These are phyloP conservation scores for Lonchura striata DNA, from an alignment of 2,113 vertebrate species.

Conservation along the genomic window DNA sequence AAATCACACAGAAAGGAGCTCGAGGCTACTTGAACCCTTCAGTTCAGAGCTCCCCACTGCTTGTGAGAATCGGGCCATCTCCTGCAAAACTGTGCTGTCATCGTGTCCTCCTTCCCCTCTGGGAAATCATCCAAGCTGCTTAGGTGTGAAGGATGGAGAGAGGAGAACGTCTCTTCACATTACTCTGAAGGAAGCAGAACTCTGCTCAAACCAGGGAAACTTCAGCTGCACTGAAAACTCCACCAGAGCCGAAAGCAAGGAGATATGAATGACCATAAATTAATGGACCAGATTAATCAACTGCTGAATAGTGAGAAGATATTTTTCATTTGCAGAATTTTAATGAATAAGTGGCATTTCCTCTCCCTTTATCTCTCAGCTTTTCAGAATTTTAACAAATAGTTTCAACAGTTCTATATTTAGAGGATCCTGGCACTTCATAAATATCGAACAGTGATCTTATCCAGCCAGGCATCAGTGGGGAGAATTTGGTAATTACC, in stretches of 20 bases:
- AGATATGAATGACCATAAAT: slow-evolving; percentile 50
- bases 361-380: slow-evolving; percentile 54
- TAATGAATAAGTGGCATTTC: slow-evolving; percentile 65
- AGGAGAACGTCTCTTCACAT: background rate
- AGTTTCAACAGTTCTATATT: slow-evolving; percentile 65
- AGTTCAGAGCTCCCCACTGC: background rate
- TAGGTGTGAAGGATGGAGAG: slow-evolving; percentile 39
- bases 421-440: slow-evolving; percentile 62
- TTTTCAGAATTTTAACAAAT: slow-evolving; percentile 67
- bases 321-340: slow-evolving; percentile 58
- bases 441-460: slow-evolving; percentile 58
- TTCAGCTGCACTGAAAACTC: slow-evolving; percentile 1
- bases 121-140: slow-evolving; percentile 24
- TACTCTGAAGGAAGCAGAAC: background rate
- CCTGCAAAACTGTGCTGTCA: background rate
- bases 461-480: slow-evolving; percentile 37
- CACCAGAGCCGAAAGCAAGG: background rate
- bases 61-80: background rate
- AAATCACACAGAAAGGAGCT: background rate
- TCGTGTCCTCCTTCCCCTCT: background rate
- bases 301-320: slow-evolving; percentile 28
- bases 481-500: slow-evolving; percentile 58
- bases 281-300: slow-evolving; percentile 61
- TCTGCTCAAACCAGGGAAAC: background rate
- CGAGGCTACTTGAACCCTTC: background rate